Evolutionary conservation across 2,888 invertebrate species (phyloP).

Genomic region (Rhamphomyia laevipes): DNA sequence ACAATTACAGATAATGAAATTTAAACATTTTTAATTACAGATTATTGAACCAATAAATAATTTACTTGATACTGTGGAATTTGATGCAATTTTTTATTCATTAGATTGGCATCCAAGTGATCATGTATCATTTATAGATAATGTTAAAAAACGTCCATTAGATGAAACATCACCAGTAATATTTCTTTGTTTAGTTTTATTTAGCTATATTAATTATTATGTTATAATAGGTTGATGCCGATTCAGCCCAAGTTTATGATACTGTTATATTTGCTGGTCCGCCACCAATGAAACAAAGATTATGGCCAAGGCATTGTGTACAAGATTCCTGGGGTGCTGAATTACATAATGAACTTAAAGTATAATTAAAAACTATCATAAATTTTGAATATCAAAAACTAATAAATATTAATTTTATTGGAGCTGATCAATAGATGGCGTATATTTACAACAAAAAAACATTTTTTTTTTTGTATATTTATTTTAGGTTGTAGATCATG

Average conservation of each 20-base stretch:
- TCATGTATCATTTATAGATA: constrained; percentile 86
- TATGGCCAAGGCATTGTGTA: constrained; percentile 96
- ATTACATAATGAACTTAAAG: constrained; percentile 79
- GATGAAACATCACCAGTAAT: constrained; percentile 60
- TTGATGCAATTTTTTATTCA: constrained; percentile 85
- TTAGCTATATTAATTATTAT: neutral
- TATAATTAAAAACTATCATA: constrained; percentile 24
- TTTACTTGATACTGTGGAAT: constrained; percentile 65
- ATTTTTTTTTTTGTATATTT: too few species aligned
- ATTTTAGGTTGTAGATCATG: constrained; percentile 53
- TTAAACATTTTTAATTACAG: constrained; percentile 28
- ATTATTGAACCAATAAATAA: constrained; percentile 86
- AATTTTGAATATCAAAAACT: too few species aligned
- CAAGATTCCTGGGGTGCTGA: constrained; percentile 93
- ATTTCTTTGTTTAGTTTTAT: neutral
- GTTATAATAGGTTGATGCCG: constrained; percentile 49
- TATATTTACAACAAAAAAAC: neutral
- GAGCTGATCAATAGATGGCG: neutral
- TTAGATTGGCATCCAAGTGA: constrained; percentile 95
- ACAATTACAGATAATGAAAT: neutral
- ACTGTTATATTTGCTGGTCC: constrained; percentile 87
- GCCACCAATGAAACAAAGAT: constrained; percentile 71
- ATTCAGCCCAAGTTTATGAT: constrained; percentile 73
- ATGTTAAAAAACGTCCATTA: constrained; percentile 63
- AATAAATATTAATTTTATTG: neutral